Conservation (phyloP, 2,113 vertebrate genomes). For the Onychostruthus taczanowskii region DNA sequence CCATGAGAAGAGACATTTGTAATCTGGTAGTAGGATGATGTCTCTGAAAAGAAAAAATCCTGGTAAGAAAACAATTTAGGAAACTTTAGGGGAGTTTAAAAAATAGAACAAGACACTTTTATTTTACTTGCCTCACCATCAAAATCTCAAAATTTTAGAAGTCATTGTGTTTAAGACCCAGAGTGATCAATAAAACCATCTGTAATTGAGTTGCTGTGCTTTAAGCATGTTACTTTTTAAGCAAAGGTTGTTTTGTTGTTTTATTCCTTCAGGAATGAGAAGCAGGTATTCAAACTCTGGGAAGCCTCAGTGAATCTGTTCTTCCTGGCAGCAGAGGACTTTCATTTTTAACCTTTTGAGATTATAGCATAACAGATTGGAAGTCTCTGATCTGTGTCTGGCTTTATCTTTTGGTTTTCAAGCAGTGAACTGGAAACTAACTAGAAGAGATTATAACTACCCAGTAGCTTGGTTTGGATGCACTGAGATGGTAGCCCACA, state of each 20-base stretch:
- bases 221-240: not conserved
- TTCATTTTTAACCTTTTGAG: not conserved
- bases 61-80: not conserved
- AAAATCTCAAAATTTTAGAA: not conserved
- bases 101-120: not conserved
- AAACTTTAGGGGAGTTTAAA: not conserved
- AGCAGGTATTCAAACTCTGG: not conserved
- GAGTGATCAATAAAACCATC: not conserved
- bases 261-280: not conserved
- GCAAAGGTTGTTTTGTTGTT: not conserved
- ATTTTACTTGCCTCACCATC: not conserved
- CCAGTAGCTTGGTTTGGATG: not conserved
- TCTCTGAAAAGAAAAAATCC: not conserved
- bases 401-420: not conserved
- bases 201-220: not conserved
- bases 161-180: not conserved
- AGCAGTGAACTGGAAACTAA: not conserved
- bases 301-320: not conserved
- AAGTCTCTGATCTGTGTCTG: not conserved
- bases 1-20: not conserved
- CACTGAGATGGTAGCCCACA: not conserved
- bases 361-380: not conserved
- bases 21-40: not conserved
- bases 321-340: not conserved
- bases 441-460: not conserved